Conservation (phyloP, 2,888 invertebrate genomes). For the Sarcophaga variegata region DNA sequence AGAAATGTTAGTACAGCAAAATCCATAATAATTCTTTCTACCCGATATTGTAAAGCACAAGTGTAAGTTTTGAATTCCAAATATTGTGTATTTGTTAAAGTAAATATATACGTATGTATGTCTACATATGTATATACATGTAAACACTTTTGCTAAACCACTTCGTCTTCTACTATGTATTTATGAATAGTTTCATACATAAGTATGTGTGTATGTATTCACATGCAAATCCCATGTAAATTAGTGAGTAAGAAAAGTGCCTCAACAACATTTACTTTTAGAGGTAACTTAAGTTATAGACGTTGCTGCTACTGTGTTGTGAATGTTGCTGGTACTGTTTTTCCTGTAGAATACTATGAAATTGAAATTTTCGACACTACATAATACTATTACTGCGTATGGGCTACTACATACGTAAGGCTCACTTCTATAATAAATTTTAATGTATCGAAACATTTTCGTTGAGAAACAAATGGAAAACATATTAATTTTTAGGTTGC, state of each 20-base stretch:
- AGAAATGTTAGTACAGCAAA: not conserved
- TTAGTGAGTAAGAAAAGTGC: conserved; percentile 31
- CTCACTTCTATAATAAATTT: no score
- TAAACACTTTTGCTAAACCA: not conserved
- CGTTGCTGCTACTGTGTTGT: not conserved
- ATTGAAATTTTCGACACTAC: no score
- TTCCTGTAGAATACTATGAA: no score
- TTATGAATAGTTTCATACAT: not conserved
- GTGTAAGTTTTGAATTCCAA: conserved; percentile 55
- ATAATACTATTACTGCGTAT: no score
- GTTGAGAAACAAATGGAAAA: no score
- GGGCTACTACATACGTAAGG: no score
- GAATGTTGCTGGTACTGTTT: no score
- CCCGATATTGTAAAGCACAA: conserved; percentile 8
- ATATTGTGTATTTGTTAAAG: conserved; percentile 46
- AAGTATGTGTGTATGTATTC: not conserved
- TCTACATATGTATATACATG: not conserved
- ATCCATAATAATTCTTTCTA: not conserved
- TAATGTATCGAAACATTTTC: no score
- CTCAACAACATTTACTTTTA: no score
- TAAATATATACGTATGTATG: conserved; percentile 31
- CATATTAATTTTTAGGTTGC: no score
- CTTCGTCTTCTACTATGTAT: not conserved
- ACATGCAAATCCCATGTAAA: conserved; percentile 31
- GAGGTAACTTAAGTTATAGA: no score